Conservation (phyloP, 1,140 invertebrate genomes). For the Bombus affinis region DNA sequence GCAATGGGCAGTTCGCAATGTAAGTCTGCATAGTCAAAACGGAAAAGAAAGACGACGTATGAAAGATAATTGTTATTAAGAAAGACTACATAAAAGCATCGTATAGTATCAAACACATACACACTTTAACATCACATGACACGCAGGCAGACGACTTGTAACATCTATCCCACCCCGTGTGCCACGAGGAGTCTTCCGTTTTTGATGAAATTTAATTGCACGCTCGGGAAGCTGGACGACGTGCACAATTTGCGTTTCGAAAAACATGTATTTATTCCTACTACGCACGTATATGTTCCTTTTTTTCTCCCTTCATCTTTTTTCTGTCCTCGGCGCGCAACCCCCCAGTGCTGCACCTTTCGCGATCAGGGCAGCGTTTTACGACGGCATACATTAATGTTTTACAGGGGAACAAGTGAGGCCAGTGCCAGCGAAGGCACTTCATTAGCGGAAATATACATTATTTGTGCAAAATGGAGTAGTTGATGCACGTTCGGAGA, state of each 20-base stretch:
- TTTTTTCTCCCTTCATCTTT: not conserved
- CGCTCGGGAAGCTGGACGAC: not conserved
- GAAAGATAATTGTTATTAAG: not conserved
- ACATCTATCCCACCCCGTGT: not conserved
- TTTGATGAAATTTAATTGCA: conserved; percentile 58
- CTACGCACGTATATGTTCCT: not conserved
- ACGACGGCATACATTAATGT: conserved; percentile 41
- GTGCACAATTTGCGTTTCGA: conserved; percentile 25
- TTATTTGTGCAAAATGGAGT: conserved; percentile 49
- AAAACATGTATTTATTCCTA: conserved; percentile 10
- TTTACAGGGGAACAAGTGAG: conserved; percentile 33
- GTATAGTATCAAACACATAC: not conserved
- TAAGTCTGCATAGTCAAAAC: not conserved
- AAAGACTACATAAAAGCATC: not conserved
- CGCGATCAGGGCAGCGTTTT: conserved; percentile 24
- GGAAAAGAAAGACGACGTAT: not conserved
- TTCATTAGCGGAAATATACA: conserved; percentile 51
- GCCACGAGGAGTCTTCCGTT: not conserved
- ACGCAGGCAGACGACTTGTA: conserved; percentile 42
- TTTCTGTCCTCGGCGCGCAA: not conserved
- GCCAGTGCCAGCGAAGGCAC: conserved; percentile 32
- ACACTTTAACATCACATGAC: not conserved
- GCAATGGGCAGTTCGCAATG: too few species aligned
- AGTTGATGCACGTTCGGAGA: conserved; percentile 46
- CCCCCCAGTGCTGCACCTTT: not conserved